These are phyloP conservation scores for Electrophaes corylata DNA, from an alignment of 2,888 invertebrate species.

Conservation along the genomic window DNA sequence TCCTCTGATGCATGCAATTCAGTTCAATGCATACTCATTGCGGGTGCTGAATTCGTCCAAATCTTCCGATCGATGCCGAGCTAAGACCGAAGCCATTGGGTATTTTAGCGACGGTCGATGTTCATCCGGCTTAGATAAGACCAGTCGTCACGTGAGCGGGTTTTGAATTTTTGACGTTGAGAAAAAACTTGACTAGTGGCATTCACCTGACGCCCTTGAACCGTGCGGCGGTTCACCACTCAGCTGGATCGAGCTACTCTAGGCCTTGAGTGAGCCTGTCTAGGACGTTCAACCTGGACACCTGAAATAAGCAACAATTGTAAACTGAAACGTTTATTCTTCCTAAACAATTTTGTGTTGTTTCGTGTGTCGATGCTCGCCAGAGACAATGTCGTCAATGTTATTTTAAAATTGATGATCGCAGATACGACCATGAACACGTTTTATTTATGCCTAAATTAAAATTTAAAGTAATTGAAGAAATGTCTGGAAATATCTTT, in stretches of 20 bases:
- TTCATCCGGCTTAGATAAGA: conserved; percentile 72
- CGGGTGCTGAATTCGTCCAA: conserved; percentile 41
- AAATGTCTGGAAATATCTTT: background rate
- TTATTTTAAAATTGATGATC: conserved; percentile 27
- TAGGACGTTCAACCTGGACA: conserved; percentile 73
- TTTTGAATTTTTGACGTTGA: conserved; percentile 53
- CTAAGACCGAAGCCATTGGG: conserved; percentile 48
- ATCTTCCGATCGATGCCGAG: conserved; percentile 36
- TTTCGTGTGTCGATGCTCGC: conserved; percentile 33
- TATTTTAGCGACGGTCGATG: conserved; percentile 55
- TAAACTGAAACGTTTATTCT: conserved; percentile 44
- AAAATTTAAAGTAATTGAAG: too few species aligned
- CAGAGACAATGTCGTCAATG: too few species aligned
- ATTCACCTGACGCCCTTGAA: conserved; percentile 82
- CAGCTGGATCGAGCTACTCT: conserved; percentile 71
- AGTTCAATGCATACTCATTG: conserved; percentile 24
- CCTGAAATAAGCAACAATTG: conserved; percentile 54
- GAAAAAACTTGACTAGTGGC: conserved; percentile 77
- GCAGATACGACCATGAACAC: too few species aligned
- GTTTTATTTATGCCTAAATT: too few species aligned
- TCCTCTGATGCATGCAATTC: conserved; percentile 38
- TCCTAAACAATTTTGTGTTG: conserved; percentile 35
- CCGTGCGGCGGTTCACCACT: conserved; percentile 71
- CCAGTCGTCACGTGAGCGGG: conserved; percentile 69
- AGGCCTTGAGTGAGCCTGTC: conserved; percentile 72